phyloP scores from a whole-genome alignment of 1,140 invertebrate species.

The Euschistus heros region DNA sequence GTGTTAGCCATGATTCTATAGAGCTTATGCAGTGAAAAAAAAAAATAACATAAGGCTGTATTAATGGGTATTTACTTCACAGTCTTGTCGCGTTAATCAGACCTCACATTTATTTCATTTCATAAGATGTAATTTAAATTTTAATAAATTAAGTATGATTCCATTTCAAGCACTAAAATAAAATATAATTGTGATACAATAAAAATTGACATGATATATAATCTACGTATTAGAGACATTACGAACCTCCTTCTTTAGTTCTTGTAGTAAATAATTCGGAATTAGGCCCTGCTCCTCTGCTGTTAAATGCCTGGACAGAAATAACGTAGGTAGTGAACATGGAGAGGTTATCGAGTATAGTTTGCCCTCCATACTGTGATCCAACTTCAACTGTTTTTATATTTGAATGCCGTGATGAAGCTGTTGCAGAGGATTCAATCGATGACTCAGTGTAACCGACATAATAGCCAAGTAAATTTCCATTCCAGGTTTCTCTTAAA shows the following conservation, averaged over 20 bases:
- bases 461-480: slow-evolving; percentile 84
- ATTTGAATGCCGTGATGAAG: slow-evolving; percentile 32
- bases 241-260: slow-evolving; percentile 79
- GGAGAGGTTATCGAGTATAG: slow-evolving; percentile 53
- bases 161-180: no score
- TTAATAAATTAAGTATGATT: no score
- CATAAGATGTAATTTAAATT: no score
- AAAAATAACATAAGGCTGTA: no score
- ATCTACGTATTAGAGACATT: no score
- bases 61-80: no score
- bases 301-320: slow-evolving; percentile 87
- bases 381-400: slow-evolving; percentile 59
- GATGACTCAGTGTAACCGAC: slow-evolving; percentile 66
- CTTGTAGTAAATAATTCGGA: slow-evolving; percentile 68
- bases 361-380: slow-evolving; percentile 51
- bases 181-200: no score
- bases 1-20: no score
- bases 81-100: no score
- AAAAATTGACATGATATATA: no score
- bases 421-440: neutral
- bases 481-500: slow-evolving; percentile 76
- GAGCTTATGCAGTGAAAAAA: no score
- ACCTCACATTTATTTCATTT: no score
- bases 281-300: slow-evolving; percentile 75
- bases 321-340: slow-evolving; percentile 83